Evolutionary conservation across 1,140 invertebrate species (phyloP).

Genomic region (Agrypnia vestita): DNA sequence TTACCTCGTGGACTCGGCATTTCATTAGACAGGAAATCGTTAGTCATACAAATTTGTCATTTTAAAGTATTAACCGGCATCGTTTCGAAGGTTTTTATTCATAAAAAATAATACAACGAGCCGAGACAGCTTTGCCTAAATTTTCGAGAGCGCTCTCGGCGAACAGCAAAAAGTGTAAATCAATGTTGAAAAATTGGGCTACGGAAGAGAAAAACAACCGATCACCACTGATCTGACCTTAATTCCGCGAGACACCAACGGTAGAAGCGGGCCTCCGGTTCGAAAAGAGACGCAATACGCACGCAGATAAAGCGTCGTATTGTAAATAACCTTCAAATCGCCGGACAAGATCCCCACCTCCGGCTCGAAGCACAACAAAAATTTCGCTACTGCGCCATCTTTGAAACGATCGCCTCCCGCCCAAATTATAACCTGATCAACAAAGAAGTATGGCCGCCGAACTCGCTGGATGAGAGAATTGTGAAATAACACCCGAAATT

Average conservation of each 20-base stretch:
- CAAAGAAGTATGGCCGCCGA: slow-evolving; percentile 18
- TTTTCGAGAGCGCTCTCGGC: too few species aligned
- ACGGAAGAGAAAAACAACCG: not conserved
- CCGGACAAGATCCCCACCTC: slow-evolving; percentile 33
- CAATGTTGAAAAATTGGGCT: not conserved
- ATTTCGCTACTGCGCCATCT: slow-evolving; percentile 29
- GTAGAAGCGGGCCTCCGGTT: slow-evolving; percentile 29
- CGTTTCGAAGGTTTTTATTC: too few species aligned
- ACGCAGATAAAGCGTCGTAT: slow-evolving; percentile 24
- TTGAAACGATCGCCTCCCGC: slow-evolving; percentile 39
- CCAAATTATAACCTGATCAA: slow-evolving; percentile 24
- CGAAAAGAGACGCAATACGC: slow-evolving; percentile 25
- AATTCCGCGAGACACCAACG: slow-evolving; percentile 27
- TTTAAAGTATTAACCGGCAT: too few species aligned
- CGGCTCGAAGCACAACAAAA: slow-evolving; percentile 30
- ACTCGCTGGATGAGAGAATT: not conserved
- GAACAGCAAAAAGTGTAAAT: too few species aligned
- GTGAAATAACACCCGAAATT: slow-evolving; percentile 10
- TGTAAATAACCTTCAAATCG: slow-evolving; percentile 40
- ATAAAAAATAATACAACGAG: too few species aligned
- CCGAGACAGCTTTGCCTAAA: too few species aligned
- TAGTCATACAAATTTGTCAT: too few species aligned
- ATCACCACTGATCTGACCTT: slow-evolving; percentile 22
- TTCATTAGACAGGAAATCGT: too few species aligned
- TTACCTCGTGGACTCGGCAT: too few species aligned